phyloP scores from a whole-genome alignment of 2,113 vertebrate genomes.

The Smithornis capensis region DNA sequence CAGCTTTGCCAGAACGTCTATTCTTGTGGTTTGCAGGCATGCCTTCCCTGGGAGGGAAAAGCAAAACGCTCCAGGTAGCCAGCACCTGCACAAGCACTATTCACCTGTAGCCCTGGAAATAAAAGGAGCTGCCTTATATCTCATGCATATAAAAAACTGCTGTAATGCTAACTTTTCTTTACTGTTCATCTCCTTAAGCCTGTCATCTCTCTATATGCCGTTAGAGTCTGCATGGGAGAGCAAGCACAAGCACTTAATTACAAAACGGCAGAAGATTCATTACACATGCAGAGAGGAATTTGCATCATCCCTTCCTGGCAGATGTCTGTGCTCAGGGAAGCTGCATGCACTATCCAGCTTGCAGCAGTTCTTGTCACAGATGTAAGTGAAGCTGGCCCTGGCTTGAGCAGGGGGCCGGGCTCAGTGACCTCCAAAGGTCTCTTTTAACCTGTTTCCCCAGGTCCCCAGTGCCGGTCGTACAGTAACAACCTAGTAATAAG shows the following conservation, averaged over 20 bases:
- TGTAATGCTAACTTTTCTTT: neutral
- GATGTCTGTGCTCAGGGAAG: neutral
- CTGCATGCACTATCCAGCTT: neutral
- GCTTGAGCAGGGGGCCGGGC: neutral
- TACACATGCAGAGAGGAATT: neutral
- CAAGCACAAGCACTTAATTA: neutral
- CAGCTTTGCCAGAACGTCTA: neutral
- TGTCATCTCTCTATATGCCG: neutral
- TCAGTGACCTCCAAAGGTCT: neutral
- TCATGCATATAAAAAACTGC: fast-evolving
- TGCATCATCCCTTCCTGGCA: neutral
- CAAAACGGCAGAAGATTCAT: neutral
- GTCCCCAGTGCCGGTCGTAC: fast-evolving
- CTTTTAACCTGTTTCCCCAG: neutral
- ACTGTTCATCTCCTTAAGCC: neutral
- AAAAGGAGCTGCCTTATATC: neutral
- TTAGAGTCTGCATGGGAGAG: neutral
- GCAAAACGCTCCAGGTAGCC: neutral
- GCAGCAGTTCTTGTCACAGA: neutral
- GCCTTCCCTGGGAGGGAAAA: neutral
- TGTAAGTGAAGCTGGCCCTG: neutral
- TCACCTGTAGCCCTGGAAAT: neutral
- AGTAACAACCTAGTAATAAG: neutral
- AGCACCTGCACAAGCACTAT: neutral
- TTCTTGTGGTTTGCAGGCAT: neutral